Percentiles rank a stretch among this genome's conserved stretches.
Conservation (phyloP, 2,797 vertebrate genomes). For the Acanthurus lineatus region DNA sequence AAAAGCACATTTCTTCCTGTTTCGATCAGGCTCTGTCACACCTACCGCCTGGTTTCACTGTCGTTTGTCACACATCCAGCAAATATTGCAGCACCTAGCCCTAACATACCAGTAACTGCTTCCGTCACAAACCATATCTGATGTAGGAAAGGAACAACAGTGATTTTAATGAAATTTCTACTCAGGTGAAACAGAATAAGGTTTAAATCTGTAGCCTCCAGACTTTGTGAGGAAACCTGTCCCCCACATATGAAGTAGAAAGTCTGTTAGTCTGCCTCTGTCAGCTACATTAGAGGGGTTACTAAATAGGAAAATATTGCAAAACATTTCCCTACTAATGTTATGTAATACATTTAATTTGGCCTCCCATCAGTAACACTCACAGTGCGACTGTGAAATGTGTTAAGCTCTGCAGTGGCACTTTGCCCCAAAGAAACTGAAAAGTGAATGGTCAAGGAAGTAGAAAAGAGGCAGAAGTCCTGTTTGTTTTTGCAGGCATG, state of each 20-base stretch:
- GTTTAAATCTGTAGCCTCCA: neutral
- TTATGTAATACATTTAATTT: constrained; percentile 9
- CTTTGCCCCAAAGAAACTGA: constrained; percentile 6
- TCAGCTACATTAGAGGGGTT: neutral
- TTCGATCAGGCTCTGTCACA: constrained; percentile 47
- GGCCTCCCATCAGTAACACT: neutral
- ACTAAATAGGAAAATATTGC: constrained; percentile 2
- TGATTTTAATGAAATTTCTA: neutral
- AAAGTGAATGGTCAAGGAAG: constrained; percentile 7
- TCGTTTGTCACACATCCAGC: constrained; percentile 9
- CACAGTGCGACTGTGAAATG: neutral
- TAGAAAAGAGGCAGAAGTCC: neutral
- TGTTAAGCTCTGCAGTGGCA: neutral
- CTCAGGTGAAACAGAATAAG: too few species aligned
- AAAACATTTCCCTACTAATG: neutral
- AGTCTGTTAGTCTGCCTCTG: neutral
- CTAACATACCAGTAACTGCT: neutral
- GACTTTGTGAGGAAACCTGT: too few species aligned
- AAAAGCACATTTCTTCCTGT: constrained; percentile 53
- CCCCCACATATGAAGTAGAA: neutral
- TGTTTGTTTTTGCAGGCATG: constrained; percentile 16
- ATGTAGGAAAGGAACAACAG: neutral
- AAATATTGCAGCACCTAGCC: neutral
- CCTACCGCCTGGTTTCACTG: constrained; percentile 52
- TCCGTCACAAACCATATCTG: neutral